These are phyloP conservation scores for Parasteatoda lunata DNA, from an alignment of 2,888 invertebrate genomes.

Conservation along the genomic window DNA sequence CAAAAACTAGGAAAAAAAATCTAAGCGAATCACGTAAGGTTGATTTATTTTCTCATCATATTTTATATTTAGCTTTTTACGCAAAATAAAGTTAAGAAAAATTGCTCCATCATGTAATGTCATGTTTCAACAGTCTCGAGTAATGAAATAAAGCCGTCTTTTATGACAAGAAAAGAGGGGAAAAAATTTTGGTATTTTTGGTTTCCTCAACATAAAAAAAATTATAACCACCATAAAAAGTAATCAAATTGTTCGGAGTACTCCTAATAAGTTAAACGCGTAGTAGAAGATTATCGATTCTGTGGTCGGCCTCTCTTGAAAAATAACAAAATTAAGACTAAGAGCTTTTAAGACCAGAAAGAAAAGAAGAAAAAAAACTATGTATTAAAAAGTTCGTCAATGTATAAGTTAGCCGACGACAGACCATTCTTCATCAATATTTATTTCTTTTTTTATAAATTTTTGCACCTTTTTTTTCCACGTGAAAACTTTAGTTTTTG, in stretches of 20 bases:
- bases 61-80: slow-evolving; percentile 2
- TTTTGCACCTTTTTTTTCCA: not conserved
- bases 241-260: slow-evolving; percentile 46
- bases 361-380: slow-evolving; percentile 9
- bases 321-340: slow-evolving; percentile 63
- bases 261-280: slow-evolving; percentile 37
- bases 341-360: slow-evolving; percentile 48
- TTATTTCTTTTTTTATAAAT: not conserved
- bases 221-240: slow-evolving; percentile 29
- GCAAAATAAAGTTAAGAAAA: slow-evolving; percentile 21
- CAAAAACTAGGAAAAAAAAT: not conserved
- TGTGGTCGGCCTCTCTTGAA: slow-evolving; percentile 16
- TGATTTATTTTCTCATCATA: not conserved
- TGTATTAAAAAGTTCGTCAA: slow-evolving; percentile 32
- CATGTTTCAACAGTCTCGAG: slow-evolving; percentile 35
- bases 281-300: slow-evolving; percentile 48
- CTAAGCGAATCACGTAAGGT: not conserved
- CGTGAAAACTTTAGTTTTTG: slow-evolving; percentile 12
- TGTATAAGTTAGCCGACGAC: slow-evolving; percentile 37
- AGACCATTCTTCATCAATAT: slow-evolving; percentile 25
- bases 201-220: slow-evolving; percentile 15
- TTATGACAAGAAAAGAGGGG: slow-evolving; percentile 15
- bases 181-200: not conserved
- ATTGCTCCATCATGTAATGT: slow-evolving; percentile 18
- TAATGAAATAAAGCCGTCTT: slow-evolving; percentile 51